Conservation (phyloP, 2,797 vertebrate species). For the Gymnothorax javanicus region DNA sequence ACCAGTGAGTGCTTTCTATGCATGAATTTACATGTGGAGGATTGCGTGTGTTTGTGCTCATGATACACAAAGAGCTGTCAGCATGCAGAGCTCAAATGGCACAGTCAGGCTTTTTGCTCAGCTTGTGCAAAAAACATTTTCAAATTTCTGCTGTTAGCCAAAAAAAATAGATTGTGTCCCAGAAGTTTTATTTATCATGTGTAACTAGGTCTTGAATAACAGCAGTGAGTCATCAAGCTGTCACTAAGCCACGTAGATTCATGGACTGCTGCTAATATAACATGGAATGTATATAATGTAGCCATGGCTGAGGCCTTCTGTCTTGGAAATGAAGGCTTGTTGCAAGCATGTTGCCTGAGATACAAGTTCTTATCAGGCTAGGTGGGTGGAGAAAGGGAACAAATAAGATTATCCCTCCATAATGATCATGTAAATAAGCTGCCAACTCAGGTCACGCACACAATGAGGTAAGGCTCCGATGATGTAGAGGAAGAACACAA, state of each 20-base stretch:
- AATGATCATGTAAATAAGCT: neutral
- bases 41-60: constrained; percentile 7
- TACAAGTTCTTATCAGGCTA: neutral
- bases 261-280: neutral
- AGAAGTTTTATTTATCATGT: constrained; percentile 59
- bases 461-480: constrained; percentile 46
- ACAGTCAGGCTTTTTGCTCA: constrained; percentile 40
- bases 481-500: neutral
- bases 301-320: neutral
- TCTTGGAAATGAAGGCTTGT: neutral
- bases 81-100: constrained; percentile 40
- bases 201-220: constrained; percentile 34
- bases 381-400: neutral
- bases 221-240: constrained; percentile 25
- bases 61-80: constrained; percentile 34
- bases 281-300: constrained; percentile 9
- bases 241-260: constrained; percentile 17
- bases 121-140: constrained; percentile 34
- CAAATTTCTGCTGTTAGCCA: no score
- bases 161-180: constrained; percentile 43
- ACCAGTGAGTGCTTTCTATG: neutral
- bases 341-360: neutral
- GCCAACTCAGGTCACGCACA: constrained; percentile 41
- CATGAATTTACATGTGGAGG: neutral
- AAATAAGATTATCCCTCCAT: neutral